A percentile compares a stretch with the other conserved stretches of the same genome.
Evolutionary conservation across 2,888 invertebrate genomes (phyloP).

Genomic region (Beris chalybata): DNA sequence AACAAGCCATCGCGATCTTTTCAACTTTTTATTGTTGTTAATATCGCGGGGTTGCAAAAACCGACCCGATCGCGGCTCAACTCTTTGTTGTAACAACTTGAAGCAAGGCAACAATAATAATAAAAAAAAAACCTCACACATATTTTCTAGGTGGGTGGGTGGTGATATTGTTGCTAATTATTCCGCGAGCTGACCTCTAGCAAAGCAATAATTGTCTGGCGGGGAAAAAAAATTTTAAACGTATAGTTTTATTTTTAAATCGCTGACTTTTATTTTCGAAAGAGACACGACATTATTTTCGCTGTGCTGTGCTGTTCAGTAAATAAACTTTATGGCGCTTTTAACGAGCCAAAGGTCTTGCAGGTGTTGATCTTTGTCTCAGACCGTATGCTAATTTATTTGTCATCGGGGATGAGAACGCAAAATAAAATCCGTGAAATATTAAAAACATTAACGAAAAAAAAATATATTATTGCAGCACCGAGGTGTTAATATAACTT

Average conservation of each 20-base stretch:
- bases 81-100: too few species aligned
- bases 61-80: too few species aligned
- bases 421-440: not conserved
- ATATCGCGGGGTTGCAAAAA: too few species aligned
- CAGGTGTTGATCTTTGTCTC: conserved; percentile 26
- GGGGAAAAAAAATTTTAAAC: too few species aligned
- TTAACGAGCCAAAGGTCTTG: conserved; percentile 26
- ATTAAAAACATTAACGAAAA: too few species aligned
- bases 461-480: too few species aligned
- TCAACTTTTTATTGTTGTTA: too few species aligned
- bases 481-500: conserved; percentile 13
- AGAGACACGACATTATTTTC: too few species aligned
- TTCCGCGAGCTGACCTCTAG: conserved; percentile 6
- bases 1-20: not conserved
- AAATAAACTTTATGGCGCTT: not conserved
- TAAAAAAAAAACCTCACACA: too few species aligned
- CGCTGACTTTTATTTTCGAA: too few species aligned
- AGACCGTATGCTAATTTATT: conserved; percentile 28
- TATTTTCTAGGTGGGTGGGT: not conserved
- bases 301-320: conserved; percentile 2
- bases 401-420: conserved; percentile 25
- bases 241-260: too few species aligned
- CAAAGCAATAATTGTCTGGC: not conserved
- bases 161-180: conserved; percentile 6
- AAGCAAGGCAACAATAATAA: too few species aligned